Evolutionary conservation across 64 coral and sea anemone species (phyloP).

Genomic region (Actinia tenebrosa): DNA sequence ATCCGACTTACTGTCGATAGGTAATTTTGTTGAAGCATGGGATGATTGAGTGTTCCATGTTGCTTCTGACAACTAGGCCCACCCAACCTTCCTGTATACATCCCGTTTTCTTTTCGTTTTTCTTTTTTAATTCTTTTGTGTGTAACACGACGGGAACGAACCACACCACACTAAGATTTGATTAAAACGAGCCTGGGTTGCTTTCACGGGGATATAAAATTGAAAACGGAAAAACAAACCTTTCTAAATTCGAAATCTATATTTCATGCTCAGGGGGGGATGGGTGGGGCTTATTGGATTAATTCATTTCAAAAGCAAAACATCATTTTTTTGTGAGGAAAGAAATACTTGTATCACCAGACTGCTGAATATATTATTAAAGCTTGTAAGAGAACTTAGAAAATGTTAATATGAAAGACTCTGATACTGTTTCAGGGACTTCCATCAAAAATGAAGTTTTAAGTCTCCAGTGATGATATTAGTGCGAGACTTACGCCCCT

Average conservation of each 20-base stretch:
- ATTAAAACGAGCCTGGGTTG: neutral
- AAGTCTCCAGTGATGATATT: neutral
- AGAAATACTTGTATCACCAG: too few relatives aligned
- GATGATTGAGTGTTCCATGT: neutral
- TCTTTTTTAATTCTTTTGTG: neutral
- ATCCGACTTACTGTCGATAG: conserved; percentile 16
- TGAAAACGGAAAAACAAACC: neutral
- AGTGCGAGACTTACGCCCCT: neutral
- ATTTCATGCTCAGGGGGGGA: neutral
- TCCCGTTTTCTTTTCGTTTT: neutral
- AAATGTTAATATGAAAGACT: too few relatives aligned
- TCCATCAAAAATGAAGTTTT: neutral
- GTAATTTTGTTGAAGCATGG: conserved; percentile 21
- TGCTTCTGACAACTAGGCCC: neutral
- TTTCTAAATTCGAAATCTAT: neutral
- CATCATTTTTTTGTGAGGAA: neutral
- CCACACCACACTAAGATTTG: neutral
- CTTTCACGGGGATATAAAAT: neutral
- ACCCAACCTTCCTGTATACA: neutral
- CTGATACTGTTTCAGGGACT: too few relatives aligned
- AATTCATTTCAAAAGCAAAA: neutral
- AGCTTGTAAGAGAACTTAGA: too few relatives aligned
- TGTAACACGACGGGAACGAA: neutral
- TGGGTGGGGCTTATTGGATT: too few relatives aligned
- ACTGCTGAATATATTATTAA: too few relatives aligned